phyloP scores from a whole-genome alignment of 1,140 invertebrate species.

The Glossosoma conforme region DNA sequence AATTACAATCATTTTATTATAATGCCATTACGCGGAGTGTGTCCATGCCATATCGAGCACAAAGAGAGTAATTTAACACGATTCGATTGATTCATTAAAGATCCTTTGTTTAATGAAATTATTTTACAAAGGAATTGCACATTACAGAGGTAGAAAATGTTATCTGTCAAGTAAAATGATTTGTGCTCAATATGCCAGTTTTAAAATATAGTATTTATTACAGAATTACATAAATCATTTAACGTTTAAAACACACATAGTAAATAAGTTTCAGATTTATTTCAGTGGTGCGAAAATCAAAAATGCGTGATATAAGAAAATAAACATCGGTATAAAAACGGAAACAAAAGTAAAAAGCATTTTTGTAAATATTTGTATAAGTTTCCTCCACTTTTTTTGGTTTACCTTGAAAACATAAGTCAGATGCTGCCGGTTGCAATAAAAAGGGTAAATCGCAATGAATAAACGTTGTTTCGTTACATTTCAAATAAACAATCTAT shows the following conservation, averaged over 20 bases:
- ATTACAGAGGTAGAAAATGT: too few species aligned
- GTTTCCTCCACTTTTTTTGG: slow-evolving; percentile 24
- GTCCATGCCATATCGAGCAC: too few species aligned
- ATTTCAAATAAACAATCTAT: too few species aligned
- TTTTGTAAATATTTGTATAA: slow-evolving; percentile 30
- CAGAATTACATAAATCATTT: neutral
- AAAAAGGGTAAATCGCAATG: slow-evolving; percentile 39
- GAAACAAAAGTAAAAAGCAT: slow-evolving; percentile 28
- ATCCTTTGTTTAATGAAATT: too few species aligned
- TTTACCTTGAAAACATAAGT: slow-evolving; percentile 51
- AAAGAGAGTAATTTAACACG: too few species aligned
- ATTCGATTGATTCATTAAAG: too few species aligned
- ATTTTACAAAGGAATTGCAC: too few species aligned
- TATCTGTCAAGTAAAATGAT: too few species aligned
- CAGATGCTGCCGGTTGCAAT: slow-evolving; percentile 48
- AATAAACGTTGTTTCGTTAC: slow-evolving; percentile 29
- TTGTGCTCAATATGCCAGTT: too few species aligned
- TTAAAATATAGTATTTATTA: too few species aligned
- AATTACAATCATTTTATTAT: slow-evolving; percentile 25
- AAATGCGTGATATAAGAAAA: slow-evolving; percentile 32
- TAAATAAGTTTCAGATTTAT: neutral
- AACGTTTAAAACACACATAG: neutral
- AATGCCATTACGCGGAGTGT: too few species aligned
- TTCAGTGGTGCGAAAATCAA: slow-evolving; percentile 30
- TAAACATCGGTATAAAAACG: slow-evolving; percentile 29